Conservation (phyloP, 2,888 invertebrate species). For the Melinaea menophilus region DNA sequence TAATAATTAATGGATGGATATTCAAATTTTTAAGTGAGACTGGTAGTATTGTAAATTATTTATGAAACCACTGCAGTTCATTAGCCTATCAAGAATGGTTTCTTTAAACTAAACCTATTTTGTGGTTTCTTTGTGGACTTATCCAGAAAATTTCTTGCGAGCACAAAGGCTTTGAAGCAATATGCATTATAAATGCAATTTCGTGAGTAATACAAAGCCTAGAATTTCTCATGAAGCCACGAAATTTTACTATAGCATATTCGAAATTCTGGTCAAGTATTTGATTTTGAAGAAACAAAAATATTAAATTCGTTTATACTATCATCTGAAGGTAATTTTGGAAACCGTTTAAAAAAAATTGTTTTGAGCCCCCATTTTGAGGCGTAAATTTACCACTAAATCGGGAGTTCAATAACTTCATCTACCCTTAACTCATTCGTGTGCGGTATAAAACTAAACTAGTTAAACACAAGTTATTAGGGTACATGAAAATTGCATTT, state of each 20-base stretch:
- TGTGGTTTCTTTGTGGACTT: conserved; percentile 19
- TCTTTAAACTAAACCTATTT: conserved; percentile 22
- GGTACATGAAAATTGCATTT: conserved; percentile 66
- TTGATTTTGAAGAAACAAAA: conserved; percentile 15
- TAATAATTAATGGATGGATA: background rate
- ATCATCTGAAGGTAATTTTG: background rate
- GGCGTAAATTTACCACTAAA: background rate
- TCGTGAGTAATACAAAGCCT: conserved; percentile 27
- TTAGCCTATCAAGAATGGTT: conserved; percentile 14
- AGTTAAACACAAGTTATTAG: conserved; percentile 34
- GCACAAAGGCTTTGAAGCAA: conserved; percentile 26
- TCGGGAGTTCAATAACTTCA: background rate
- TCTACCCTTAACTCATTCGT: conserved; percentile 1
- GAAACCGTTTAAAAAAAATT: background rate
- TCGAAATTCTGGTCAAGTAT: conserved; percentile 20
- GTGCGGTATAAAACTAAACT: conserved; percentile 27
- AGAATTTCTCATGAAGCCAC: conserved; percentile 28
- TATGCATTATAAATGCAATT: conserved; percentile 28
- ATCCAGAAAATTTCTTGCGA: conserved; percentile 24
- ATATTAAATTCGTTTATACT: background rate
- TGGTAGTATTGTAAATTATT: background rate
- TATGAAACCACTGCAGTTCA: conserved; percentile 14
- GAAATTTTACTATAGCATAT: conserved; percentile 24
- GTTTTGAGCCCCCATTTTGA: no score
- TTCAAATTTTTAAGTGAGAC: background rate